A percentile compares a stretch with the other conserved stretches of the same genome.
These are phyloP conservation scores for Amphilophus citrinellus DNA, from an alignment of 2,113 vertebrate genomes.

Conservation along the genomic window DNA sequence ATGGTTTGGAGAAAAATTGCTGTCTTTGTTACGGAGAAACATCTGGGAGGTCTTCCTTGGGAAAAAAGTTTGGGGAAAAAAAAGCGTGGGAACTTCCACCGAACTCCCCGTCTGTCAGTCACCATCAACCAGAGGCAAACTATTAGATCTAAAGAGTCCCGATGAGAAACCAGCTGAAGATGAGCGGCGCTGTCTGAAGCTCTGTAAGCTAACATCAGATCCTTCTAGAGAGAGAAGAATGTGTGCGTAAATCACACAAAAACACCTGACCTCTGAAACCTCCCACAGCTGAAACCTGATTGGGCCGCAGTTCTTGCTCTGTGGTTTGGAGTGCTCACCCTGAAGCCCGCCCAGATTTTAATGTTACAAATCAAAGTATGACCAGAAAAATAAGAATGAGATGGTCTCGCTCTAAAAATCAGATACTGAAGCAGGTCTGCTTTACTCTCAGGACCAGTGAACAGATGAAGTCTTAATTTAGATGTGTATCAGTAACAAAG, in stretches of 20 bases:
- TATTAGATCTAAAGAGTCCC: background rate
- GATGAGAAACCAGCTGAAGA: rapidly evolving
- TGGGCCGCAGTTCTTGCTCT: background rate
- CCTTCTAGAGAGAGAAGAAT: background rate
- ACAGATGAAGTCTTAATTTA: background rate
- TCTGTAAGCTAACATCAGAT: background rate
- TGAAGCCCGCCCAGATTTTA: too few relatives aligned
- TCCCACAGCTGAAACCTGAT: background rate
- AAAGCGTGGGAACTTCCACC: background rate
- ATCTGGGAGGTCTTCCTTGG: too few relatives aligned
- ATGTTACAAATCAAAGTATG: background rate
- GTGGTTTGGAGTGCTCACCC: background rate
- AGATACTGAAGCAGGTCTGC: rapidly evolving
- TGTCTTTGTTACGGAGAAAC: too few relatives aligned
- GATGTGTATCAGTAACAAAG: background rate
- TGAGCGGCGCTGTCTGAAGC: too few relatives aligned
- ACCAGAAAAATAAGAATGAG: background rate
- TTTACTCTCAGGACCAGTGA: background rate
- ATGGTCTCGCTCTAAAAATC: background rate
- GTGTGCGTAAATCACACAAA: background rate
- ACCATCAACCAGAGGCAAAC: too few relatives aligned
- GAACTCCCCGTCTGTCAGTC: rapidly evolving
- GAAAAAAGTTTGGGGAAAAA: too few relatives aligned
- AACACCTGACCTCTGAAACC: background rate
- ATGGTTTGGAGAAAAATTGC: background rate